Base-by-base conservation (phyloP, 2,797 vertebrate species). In the Xiphorhynchus erythropygius region DNA sequence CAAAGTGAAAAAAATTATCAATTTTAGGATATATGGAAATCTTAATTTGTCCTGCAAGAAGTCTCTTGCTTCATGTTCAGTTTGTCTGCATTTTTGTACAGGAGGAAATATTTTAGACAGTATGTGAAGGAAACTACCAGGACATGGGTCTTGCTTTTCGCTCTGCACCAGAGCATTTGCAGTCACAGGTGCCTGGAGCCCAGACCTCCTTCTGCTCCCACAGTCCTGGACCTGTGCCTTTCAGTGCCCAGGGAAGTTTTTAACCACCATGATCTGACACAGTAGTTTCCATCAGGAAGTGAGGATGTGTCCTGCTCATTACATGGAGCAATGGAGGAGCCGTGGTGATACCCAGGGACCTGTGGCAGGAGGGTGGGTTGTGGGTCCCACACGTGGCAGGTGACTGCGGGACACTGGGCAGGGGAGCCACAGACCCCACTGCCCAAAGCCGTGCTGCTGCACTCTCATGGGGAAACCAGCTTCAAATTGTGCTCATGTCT, bases 311-410 rank as follows among this genome's bases (percentile, higher is more conserved):
- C 10, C 24, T 1, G 5, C 21, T 63, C 11, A 19, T 49, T 73
- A 17, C 17, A 6, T 5, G 59, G 24, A 65, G 18, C 41, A 23
- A 5, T 2, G 12, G 32, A 59, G 41, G 13, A 82, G 32, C 32
- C 0, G 4, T 30, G 57, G 56, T 39, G 69, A 35, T 57, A 23
- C 37, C 1, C 4, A 50, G 32, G 46, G 13, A 55, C 18, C 33
- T 7, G 18, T 62, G 47, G n/a, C 15, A n/a, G 15, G 2, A 9
- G 42, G 49, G 21, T 25, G 5, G 10, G 19, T 9, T 25, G 30
- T 18, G 15, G 33, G 30, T 57, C 28, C 33, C 39, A 9, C 1
- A 1, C 33, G 16, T 0, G 1, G 23, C 1, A 0, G 24, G 47
- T 19, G 55, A 27, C 32, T 2, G 1, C 42, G 24, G 21, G 28